Conservation (phyloP, 2,888 invertebrate genomes). For the Drosophila gaucha region DNA sequence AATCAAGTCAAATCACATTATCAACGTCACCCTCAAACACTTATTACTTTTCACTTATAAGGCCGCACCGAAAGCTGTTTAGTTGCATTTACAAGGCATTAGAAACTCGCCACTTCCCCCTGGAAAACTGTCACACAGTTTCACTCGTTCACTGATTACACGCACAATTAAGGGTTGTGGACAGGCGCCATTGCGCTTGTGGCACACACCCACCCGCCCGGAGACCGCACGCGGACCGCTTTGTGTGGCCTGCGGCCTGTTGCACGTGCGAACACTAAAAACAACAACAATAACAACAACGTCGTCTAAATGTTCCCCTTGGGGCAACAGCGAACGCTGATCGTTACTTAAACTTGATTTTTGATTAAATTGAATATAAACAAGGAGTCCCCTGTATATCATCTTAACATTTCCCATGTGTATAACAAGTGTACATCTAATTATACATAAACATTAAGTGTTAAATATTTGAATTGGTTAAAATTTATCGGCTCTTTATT, state of each 20-base stretch:
- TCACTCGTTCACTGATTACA: conserved; percentile 58
- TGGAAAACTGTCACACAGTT: conserved; percentile 26
- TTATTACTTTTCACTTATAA: conserved; percentile 26
- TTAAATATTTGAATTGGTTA: not conserved
- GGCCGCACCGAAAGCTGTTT: conserved; percentile 57
- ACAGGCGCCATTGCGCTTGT: conserved; percentile 25
- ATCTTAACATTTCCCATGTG: not conserved
- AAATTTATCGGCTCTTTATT: too few relatives aligned
- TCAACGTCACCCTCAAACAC: conserved; percentile 31
- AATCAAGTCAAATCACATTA: conserved; percentile 64
- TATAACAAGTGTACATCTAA: not conserved
- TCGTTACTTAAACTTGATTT: conserved; percentile 66
- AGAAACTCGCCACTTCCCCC: conserved; percentile 30
- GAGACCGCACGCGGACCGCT: conserved; percentile 43
- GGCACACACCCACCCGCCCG: conserved; percentile 5
- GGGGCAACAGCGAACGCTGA: conserved; percentile 42
- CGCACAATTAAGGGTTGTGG: conserved; percentile 76
- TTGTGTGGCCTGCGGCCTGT: conserved; percentile 68
- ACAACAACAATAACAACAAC: conserved; percentile 24
- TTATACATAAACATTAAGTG: not conserved
- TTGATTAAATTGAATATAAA: conserved; percentile 64
- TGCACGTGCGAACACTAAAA: conserved; percentile 65
- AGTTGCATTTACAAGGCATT: conserved; percentile 66
- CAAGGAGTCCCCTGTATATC: conserved; percentile 7
- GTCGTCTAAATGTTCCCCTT: conserved; percentile 62